phyloP scores from a whole-genome alignment of 1,140 invertebrate genomes.

The Polypedilum pembai region DNA sequence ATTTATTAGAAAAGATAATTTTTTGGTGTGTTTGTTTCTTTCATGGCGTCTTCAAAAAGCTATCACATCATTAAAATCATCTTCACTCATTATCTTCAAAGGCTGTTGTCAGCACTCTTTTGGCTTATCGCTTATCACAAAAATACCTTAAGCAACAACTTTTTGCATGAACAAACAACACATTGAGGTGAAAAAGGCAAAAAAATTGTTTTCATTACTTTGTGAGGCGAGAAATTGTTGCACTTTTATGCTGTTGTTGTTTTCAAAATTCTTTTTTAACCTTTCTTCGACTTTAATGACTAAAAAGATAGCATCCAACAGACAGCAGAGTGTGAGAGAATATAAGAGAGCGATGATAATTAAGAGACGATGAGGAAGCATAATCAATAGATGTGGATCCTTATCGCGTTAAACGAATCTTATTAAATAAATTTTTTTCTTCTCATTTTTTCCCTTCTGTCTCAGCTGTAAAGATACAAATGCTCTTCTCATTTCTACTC shows the following conservation, averaged over 20 bases:
- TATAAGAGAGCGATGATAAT: conserved; percentile 23
- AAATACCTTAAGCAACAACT: background rate
- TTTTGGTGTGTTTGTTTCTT: background rate
- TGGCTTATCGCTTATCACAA: background rate
- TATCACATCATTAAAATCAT: conserved; percentile 7
- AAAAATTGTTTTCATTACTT: background rate
- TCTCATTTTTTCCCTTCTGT: no score
- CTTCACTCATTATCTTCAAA: conserved; percentile 1
- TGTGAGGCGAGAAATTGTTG: background rate
- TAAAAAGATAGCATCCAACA: background rate
- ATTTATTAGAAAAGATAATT: conserved; percentile 8
- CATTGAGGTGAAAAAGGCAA: background rate
- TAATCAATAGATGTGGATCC: conserved; percentile 15
- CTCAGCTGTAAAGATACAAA: no score
- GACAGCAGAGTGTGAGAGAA: background rate
- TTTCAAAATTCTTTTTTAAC: no score
- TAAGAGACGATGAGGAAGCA: conserved; percentile 28
- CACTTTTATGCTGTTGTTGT: no score
- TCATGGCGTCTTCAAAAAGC: background rate
- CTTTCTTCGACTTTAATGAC: background rate
- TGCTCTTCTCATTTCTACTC: no score
- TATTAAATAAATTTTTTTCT: background rate
- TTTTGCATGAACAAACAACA: background rate
- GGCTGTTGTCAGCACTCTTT: background rate
- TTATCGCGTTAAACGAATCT: conserved; percentile 26